These are phyloP conservation scores for Temnothorax unifasciatus DNA, from an alignment of 2,888 invertebrate genomes.

Conservation along the genomic window DNA sequence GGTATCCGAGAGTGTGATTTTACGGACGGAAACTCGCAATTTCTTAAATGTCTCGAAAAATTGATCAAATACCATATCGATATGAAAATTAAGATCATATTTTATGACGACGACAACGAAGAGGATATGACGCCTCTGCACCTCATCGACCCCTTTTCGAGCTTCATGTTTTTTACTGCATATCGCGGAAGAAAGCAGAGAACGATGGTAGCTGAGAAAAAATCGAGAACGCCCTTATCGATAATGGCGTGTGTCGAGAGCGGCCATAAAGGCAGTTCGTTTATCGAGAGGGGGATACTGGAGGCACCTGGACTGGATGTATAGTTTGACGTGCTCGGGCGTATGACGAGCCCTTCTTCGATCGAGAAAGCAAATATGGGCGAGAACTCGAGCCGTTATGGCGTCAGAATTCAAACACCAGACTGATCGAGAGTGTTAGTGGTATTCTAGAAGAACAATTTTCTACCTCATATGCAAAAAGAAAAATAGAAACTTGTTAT, in stretches of 20 bases:
- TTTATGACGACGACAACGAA: conserved; percentile 16
- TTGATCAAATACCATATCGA: conserved; percentile 16
- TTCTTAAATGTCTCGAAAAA: conserved; percentile 22
- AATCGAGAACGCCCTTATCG: conserved; percentile 65
- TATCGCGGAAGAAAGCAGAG: conserved; percentile 39
- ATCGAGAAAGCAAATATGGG: conserved; percentile 44
- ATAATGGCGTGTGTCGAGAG: conserved; percentile 62
- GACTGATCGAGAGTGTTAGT: conserved; percentile 15
- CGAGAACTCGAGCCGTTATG: conserved; percentile 33
- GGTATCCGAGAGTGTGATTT: conserved; percentile 7
- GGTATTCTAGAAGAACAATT: conserved; percentile 5
- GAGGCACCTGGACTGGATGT: conserved; percentile 42
- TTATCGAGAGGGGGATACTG: conserved; percentile 53
- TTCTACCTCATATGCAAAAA: not conserved
- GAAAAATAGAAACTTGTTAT: conserved; percentile 23
- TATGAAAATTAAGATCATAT: conserved; percentile 25
- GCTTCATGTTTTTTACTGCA: conserved; percentile 31
- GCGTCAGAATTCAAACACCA: conserved; percentile 38
- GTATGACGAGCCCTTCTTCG: conserved; percentile 43
- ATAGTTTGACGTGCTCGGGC: conserved; percentile 36
- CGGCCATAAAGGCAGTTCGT: conserved; percentile 58
- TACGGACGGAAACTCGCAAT: not conserved
- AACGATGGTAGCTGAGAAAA: conserved; percentile 41
- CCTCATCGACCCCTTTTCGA: conserved; percentile 45
- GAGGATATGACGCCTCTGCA: conserved; percentile 11